Evolutionary conservation across 2,888 invertebrate genomes (phyloP).

Genomic region (Mythimna pallens): DNA sequence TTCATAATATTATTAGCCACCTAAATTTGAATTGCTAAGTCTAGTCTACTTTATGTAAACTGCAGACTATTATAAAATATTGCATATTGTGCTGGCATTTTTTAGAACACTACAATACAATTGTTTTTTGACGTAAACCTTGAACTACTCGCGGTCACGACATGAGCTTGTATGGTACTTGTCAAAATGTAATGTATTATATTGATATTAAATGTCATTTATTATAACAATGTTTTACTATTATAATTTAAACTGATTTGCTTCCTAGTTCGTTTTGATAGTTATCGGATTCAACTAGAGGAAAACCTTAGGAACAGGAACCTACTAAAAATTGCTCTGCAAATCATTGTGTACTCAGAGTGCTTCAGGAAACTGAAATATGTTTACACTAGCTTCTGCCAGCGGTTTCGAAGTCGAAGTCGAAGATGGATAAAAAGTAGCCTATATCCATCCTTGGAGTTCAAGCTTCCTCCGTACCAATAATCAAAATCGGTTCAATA

Average conservation of each 20-base stretch:
- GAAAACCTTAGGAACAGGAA: background rate
- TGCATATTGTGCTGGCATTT: background rate
- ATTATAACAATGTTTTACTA: background rate
- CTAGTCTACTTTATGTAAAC: background rate
- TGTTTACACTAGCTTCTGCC: too few species aligned
- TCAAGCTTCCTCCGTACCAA: too few species aligned
- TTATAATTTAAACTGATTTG: background rate
- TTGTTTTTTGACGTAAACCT: conserved; percentile 23
- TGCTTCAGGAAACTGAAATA: too few species aligned
- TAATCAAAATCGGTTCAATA: too few species aligned
- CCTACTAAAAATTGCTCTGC: background rate
- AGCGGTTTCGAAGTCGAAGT: too few species aligned
- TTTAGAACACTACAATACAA: conserved; percentile 24
- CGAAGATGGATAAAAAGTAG: too few species aligned
- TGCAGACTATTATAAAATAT: background rate
- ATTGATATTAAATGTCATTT: conserved; percentile 4
- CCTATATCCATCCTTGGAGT: too few species aligned
- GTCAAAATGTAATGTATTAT: conserved; percentile 21
- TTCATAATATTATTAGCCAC: too few species aligned
- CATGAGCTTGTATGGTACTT: conserved; percentile 21
- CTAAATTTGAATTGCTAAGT: too few species aligned
- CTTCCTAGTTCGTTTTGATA: background rate
- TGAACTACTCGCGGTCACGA: conserved; percentile 45
- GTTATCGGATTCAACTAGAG: background rate
- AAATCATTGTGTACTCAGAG: background rate